These are phyloP conservation scores for Sthenelais limicola DNA, from an alignment of 2,888 invertebrate genomes.

Conservation along the genomic window DNA sequence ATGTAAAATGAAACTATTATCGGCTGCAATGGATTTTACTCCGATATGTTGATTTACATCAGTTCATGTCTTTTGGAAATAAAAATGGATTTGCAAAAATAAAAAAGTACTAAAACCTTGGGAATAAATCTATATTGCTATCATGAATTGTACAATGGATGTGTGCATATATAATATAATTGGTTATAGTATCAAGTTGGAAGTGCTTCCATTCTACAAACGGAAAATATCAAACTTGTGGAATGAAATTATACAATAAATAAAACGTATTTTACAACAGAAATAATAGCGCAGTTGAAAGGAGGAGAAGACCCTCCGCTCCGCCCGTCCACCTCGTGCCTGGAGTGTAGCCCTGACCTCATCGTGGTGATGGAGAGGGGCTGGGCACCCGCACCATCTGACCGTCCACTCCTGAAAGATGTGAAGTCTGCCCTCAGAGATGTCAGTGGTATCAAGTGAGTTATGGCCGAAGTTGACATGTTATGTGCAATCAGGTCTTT, in stretches of 20 bases:
- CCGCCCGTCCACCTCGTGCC: constrained; percentile 82
- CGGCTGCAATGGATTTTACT: no score
- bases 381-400: constrained; percentile 91
- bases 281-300: constrained; percentile 78
- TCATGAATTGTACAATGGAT: no score
- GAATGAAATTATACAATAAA: neutral
- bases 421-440: constrained; percentile 20
- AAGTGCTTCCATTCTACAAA: no score
- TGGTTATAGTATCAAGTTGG: no score
- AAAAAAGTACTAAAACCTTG: no score
- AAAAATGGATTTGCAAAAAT: no score
- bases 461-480: neutral
- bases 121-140: no score
- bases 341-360: constrained; percentile 43
- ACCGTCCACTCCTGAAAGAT: constrained; percentile 77
- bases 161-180: constrained; percentile 1
- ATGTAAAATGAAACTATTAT: no score
- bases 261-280: constrained; percentile 1
- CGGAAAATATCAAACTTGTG: no score
- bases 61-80: no score
- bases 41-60: no score
- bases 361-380: constrained; percentile 83
- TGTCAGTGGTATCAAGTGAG: constrained; percentile 13
- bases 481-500: no score
- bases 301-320: constrained; percentile 77